Base-by-base conservation (phyloP, 2,797 vertebrate genomes). In the Gymnothorax reevesii region DNA sequence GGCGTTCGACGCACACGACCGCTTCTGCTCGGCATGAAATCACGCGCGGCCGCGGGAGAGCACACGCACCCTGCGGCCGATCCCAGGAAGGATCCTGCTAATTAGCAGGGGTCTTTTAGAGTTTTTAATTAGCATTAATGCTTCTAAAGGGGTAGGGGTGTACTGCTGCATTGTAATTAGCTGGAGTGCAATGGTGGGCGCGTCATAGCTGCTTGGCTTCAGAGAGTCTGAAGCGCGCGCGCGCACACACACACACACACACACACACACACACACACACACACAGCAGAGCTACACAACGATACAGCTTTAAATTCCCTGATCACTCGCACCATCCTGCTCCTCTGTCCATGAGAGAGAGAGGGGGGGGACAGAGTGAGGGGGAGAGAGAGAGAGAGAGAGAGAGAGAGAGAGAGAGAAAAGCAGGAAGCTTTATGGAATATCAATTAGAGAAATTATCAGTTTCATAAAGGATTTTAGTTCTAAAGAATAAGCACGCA, bases 121-220 rank as follows among this genome's bases (percentile, higher is more conserved):
- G 92, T 88, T 91, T 92, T 94, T 91, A 90, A 93, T 93, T 93
- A 90, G 91, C 90, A 92, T 89, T 87, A 88, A 87, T 89, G 88
- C 83, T 83, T 87, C 83, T 52, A 0, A n/a, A 71, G 86, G 84
- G 25, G 64, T 42, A 62, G 87, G 66, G 52, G 86, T 87, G 2
- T 88, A 55, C 0, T 84, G 27, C 25, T 49, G 15, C 22, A 33
- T 64, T 62, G 57, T 62, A 64, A 62, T 64, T 33, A 60, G 83
- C 27, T 13, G 25, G 57, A 64, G 25, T 17, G 91, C 77, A 86
- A 20, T 60, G 0, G 22, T n/a, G n/a, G 62, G 17, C 60, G 22
- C 20, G 71, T 22, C 13, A 22, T 55, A 77, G 75, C 12, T 22
- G 49, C 4, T 4, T 6, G 33, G 73, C 33, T 77, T 77, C 33